These are phyloP conservation scores for Siniperca obscura DNA, from an alignment of 2,797 vertebrate genomes.

Conservation along the genomic window DNA sequence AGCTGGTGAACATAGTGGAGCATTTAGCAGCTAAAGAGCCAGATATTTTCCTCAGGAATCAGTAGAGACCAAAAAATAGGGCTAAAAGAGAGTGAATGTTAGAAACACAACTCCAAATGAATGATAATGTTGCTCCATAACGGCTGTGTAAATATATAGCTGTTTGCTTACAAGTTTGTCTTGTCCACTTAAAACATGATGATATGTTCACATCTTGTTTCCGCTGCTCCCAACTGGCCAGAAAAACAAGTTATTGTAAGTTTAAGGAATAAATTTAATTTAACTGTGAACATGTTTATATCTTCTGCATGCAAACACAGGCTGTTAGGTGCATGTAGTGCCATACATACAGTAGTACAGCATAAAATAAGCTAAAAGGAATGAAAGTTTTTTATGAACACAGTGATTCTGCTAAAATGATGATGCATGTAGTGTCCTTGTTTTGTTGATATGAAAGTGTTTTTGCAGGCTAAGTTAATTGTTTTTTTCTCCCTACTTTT, in stretches of 20 bases:
- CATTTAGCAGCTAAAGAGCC: not conserved
- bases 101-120: not conserved
- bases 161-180: no score
- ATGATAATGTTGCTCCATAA: not conserved
- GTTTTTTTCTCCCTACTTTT: slow-evolving; percentile 8
- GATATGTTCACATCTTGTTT: not conserved
- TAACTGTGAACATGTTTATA: not conserved
- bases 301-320: not conserved
- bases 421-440: not conserved
- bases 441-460: not conserved
- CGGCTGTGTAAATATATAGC: no score
- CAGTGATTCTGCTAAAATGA: not conserved
- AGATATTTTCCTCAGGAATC: not conserved
- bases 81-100: not conserved
- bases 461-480: slow-evolving; percentile 24
- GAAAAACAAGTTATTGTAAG: not conserved
- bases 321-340: not conserved
- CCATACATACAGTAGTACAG: not conserved
- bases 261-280: slow-evolving; percentile 9
- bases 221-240: no score
- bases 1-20: not conserved
- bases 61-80: not conserved
- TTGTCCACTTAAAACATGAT: no score
- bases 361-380: not conserved
- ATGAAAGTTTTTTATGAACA: not conserved